phyloP scores from a whole-genome alignment of 2,113 vertebrate genomes.

The Pomatorhinus ruficollis region DNA sequence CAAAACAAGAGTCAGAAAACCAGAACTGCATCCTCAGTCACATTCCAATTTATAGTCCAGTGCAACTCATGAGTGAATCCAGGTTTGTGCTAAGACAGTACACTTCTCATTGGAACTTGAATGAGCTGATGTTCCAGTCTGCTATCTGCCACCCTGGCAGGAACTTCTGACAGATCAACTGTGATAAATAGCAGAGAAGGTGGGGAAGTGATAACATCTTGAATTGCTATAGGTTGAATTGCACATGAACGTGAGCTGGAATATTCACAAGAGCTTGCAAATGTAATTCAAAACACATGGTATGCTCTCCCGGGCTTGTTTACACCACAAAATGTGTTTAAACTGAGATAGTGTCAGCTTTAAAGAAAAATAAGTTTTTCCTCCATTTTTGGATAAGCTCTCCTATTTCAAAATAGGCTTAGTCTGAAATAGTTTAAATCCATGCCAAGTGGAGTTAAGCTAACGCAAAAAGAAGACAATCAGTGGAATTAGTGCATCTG shows the following conservation, averaged over 20 bases:
- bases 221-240: not conserved
- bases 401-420: not conserved
- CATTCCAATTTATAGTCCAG: not conserved
- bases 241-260: not conserved
- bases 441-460: not conserved
- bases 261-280: not conserved
- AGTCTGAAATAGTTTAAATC: not conserved
- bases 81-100: not conserved
- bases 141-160: not conserved
- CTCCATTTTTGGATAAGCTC: not conserved
- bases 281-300: not conserved
- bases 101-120: not conserved
- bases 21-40: not conserved
- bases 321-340: not conserved
- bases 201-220: constrained; percentile 9
- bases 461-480: not conserved
- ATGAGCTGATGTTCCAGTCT: not conserved
- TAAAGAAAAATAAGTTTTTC: not conserved
- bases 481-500: not conserved
- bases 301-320: not conserved
- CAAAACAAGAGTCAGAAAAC: not conserved
- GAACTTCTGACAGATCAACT: not conserved
- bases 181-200: not conserved
- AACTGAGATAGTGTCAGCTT: not conserved
- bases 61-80: not conserved